Evolutionary conservation across 1,140 invertebrate species (phyloP).

Genomic region (Cryptotermes secundus): DNA sequence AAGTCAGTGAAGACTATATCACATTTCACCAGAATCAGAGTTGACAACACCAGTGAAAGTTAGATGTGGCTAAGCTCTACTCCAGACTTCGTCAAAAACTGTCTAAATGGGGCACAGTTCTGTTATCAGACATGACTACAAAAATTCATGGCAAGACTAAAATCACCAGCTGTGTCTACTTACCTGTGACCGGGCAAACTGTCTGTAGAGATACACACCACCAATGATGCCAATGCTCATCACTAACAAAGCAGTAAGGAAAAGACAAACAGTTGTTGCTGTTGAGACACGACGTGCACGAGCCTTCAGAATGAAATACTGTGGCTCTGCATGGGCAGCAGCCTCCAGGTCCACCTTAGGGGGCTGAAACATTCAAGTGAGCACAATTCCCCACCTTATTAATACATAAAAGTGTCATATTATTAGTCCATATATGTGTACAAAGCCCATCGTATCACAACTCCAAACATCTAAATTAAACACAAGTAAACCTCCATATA

Average conservation of each 20-base stretch:
- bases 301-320: constrained; percentile 46
- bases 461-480: no score
- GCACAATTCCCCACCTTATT: not conserved
- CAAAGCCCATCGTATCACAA: no score
- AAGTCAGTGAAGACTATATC: no score
- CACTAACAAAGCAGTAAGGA: constrained; percentile 68
- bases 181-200: constrained; percentile 57
- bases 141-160: not conserved
- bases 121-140: no score
- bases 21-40: no score
- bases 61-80: not conserved
- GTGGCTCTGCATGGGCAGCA: constrained; percentile 47
- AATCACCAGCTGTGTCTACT: not conserved
- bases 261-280: constrained; percentile 67
- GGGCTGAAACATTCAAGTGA: constrained; percentile 35
- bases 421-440: no score
- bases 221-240: constrained; percentile 73
- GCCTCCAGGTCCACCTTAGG: constrained; percentile 42
- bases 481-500: no score
- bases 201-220: constrained; percentile 75
- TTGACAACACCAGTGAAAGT: no score
- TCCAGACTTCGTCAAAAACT: not conserved
- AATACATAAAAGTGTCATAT: no score
- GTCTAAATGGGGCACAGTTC: no score
- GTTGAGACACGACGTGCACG: constrained; percentile 57